phyloP scores from a whole-genome alignment of 1,140 invertebrate genomes.

The Hypsibius dujardini region DNA sequence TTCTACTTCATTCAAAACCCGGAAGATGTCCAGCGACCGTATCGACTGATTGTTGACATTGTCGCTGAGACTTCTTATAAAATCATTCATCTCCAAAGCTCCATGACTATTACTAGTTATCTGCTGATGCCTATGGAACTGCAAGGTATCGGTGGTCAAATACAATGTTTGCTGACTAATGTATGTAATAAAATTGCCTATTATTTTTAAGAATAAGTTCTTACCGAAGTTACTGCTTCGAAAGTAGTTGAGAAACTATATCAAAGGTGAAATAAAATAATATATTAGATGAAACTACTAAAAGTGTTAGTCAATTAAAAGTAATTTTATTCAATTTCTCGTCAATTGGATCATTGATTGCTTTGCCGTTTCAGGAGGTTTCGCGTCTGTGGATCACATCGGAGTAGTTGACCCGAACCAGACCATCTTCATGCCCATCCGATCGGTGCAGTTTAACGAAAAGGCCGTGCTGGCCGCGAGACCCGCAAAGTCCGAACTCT shows the following conservation, averaged over 20 bases:
- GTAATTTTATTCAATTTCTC: no score
- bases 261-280: no score
- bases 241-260: not conserved
- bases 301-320: no score
- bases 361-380: slow-evolving; percentile 21
- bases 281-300: slow-evolving; percentile 11
- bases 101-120: slow-evolving; percentile 12
- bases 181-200: slow-evolving; percentile 16
- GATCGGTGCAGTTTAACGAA: slow-evolving; percentile 16
- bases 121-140: slow-evolving; percentile 16
- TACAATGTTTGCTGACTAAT: not conserved
- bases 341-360: slow-evolving; percentile 16
- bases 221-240: not conserved
- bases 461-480: not conserved
- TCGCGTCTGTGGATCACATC: slow-evolving; percentile 14
- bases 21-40: slow-evolving; percentile 8
- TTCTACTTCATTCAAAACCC: slow-evolving; percentile 15
- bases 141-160: not conserved
- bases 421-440: slow-evolving; percentile 16
- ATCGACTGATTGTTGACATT: slow-evolving; percentile 2
- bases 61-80: slow-evolving; percentile 7
- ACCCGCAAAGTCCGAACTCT: slow-evolving; percentile 4
- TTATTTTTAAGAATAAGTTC: slow-evolving; percentile 17
- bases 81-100: slow-evolving; percentile 14
- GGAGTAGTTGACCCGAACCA: slow-evolving; percentile 14